Percentiles rank a stretch among this genome's conserved stretches.
Evolutionary conservation across 2,113 vertebrate species (phyloP).

Genomic region (Alexandromys fortis): DNA sequence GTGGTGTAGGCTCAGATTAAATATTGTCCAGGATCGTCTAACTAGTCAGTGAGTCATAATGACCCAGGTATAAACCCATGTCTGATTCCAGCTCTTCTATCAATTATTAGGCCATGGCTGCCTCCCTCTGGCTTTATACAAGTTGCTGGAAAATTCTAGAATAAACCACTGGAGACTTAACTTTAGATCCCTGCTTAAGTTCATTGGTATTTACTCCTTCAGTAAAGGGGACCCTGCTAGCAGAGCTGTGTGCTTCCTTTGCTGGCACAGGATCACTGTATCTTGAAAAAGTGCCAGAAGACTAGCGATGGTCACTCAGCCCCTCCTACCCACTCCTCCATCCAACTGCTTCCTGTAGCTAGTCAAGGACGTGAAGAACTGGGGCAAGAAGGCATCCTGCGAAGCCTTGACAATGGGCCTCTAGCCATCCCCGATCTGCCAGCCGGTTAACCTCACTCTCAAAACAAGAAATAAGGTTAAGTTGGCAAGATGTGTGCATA

Average conservation of each 20-base stretch:
- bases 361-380: background rate
- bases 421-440: background rate
- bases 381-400: background rate
- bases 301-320: background rate
- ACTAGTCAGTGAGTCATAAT: background rate
- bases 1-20: background rate
- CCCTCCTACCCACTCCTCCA: background rate
- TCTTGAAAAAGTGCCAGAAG: background rate
- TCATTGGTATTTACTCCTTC: background rate
- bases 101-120: conserved; percentile 44
- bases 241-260: background rate
- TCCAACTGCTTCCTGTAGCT: background rate
- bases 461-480: conserved; percentile 42
- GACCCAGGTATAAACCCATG: background rate
- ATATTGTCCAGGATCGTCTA: background rate
- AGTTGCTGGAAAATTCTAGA: conserved; percentile 31
- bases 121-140: conserved; percentile 57
- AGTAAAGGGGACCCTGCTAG: background rate
- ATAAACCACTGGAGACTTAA: background rate
- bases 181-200: background rate
- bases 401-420: background rate
- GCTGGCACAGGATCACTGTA: background rate
- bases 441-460: conserved; percentile 46
- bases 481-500: conserved; percentile 11
- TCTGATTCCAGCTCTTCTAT: background rate